A percentile compares a stretch with the other conserved stretches of the same genome.
phyloP scores from a whole-genome alignment of 2,888 invertebrate species.

The Ashinkailepas kermadecensis region DNA sequence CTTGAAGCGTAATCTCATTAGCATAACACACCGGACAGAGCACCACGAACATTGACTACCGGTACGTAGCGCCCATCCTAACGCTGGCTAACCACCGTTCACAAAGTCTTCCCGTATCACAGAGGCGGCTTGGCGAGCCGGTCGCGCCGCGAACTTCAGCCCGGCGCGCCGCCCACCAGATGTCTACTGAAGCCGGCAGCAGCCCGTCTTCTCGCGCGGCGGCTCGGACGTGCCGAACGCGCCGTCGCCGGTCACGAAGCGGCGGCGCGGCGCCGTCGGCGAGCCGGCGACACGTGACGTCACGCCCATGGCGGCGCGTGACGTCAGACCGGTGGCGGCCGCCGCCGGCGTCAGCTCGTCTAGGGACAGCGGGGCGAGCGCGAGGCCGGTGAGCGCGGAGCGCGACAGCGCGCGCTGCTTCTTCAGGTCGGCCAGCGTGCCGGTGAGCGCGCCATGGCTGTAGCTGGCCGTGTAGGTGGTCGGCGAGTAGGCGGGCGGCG shows the following conservation, averaged over 20 bases:
- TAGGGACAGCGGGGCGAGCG: constrained; percentile 23
- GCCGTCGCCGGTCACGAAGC: not conserved
- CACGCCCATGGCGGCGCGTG: no score
- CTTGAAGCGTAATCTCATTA: no score
- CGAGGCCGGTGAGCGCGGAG: constrained; percentile 30
- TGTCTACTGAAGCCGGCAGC: constrained; percentile 17
- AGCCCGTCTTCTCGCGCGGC: not conserved
- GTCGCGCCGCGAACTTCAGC: not conserved
- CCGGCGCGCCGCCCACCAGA: not conserved
- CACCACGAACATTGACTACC: no score
- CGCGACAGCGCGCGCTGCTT: constrained; percentile 65
- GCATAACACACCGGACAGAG: no score
- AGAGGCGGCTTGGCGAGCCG: not conserved
- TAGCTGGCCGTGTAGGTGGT: constrained; percentile 23
- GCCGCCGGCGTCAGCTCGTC: not conserved
- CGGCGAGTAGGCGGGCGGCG: constrained; percentile 19
- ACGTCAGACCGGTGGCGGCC: not conserved
- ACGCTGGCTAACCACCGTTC: no score
- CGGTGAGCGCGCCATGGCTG: constrained; percentile 37
- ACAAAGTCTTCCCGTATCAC: not conserved
- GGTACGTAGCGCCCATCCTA: no score
- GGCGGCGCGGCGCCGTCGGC: not conserved
- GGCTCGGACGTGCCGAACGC: not conserved
- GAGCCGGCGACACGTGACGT: not conserved
- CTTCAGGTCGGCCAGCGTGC: constrained; percentile 85